These are phyloP conservation scores for Acheta domesticus DNA, from an alignment of 2,888 invertebrate genomes.

Conservation along the genomic window DNA sequence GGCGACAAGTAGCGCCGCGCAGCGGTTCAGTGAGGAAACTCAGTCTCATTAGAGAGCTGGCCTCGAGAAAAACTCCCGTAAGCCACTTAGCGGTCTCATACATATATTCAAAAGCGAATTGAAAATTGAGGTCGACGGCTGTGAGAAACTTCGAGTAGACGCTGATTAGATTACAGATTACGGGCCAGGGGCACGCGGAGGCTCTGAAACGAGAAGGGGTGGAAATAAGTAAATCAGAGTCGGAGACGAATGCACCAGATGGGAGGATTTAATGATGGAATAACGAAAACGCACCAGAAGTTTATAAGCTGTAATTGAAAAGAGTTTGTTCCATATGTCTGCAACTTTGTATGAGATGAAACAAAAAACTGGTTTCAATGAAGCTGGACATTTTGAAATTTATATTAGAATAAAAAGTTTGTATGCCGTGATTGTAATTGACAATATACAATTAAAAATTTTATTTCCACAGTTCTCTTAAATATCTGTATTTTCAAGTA, in stretches of 20 bases:
- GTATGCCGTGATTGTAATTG: too few relatives aligned
- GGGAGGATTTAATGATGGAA: not conserved
- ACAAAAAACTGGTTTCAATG: too few relatives aligned
- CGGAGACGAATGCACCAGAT: not conserved
- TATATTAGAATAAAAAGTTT: too few relatives aligned
- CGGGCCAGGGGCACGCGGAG: not conserved
- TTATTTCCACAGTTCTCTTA: too few relatives aligned
- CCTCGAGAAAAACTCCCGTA: not conserved
- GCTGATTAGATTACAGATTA: constrained; percentile 10
- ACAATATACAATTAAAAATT: too few relatives aligned
- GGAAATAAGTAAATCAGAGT: constrained; percentile 18
- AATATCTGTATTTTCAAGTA: too few relatives aligned
- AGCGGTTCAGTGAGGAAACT: too few relatives aligned
- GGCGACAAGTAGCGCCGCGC: too few relatives aligned
- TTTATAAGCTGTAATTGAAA: constrained; percentile 2
- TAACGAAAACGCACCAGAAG: not conserved
- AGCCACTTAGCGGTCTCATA: constrained; percentile 1
- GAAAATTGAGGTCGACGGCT: not conserved
- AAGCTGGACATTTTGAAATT: too few relatives aligned
- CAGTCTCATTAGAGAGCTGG: not conserved
- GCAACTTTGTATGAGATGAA: too few relatives aligned
- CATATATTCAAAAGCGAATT: constrained; percentile 18
- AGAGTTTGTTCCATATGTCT: not conserved
- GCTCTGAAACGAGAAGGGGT: not conserved
- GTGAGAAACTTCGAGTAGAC: not conserved